Conservation (phyloP, 2,113 vertebrate genomes). For the Microtus ochrogaster region DNA sequence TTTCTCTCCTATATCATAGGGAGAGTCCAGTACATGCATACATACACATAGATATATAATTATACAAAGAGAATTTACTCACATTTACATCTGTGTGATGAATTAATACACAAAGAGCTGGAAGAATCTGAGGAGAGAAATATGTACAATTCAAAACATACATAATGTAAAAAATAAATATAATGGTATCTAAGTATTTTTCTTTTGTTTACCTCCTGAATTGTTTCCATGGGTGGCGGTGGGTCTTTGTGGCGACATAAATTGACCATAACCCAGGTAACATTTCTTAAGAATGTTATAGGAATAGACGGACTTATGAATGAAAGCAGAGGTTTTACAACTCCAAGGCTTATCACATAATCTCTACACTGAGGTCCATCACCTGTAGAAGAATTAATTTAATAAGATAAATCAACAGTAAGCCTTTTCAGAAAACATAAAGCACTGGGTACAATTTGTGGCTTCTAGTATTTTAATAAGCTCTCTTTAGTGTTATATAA, state of each 20-base stretch:
- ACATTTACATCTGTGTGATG: constrained; percentile 99
- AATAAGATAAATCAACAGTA: constrained; percentile 30
- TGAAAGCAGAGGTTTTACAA: constrained; percentile 97
- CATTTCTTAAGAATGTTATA: constrained; percentile 99
- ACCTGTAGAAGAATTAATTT: constrained; percentile 86
- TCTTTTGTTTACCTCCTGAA: constrained; percentile 93
- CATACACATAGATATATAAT: neutral
- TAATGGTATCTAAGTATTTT: neutral
- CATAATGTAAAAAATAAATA: constrained; percentile 41
- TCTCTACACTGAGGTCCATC: constrained; percentile 99
- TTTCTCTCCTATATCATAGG: neutral
- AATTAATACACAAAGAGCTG: constrained; percentile 97
- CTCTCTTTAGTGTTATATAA: neutral
- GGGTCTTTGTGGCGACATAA: constrained; percentile 99
- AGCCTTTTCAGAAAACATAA: constrained; percentile 53
- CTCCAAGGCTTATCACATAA: constrained; percentile 98
- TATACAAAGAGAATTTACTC: constrained; percentile 84
- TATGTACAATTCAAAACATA: constrained; percentile 16
- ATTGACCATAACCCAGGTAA: constrained; percentile 99
- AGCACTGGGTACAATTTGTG: neutral
- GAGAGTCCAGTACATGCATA: neutral
- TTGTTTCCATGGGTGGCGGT: constrained; percentile 98
- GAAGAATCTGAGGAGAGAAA: constrained; percentile 92
- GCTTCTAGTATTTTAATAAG: neutral
- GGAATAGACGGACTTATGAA: constrained; percentile 99